Evolutionary conservation across 2,888 invertebrate genomes (phyloP), one percentile per base, ranked within the genome.

Genomic region (Sialis lutaria): DNA sequence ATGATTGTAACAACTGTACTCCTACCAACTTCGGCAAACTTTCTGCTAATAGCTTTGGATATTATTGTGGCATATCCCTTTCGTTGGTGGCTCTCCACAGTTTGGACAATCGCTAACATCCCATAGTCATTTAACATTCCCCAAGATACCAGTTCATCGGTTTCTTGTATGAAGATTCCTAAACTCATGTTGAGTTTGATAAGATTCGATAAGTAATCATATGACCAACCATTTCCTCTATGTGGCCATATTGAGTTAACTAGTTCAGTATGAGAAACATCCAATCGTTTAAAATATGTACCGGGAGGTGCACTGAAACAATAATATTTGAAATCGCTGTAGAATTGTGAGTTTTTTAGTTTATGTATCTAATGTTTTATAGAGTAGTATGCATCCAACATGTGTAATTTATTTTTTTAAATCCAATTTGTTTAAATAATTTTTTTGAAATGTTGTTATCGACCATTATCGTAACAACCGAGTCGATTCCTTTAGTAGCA

Each of bases 61-160:
- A 59, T 54, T 12, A 55, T 42, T 53, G 52, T 53, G 6, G 54
- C 60, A 45, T 57, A 58, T 34, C 60, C 59, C 48, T 52, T 57
- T 33, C 55, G 48, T 47, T 47, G 53, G 42, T 58, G 50, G 6
- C 52, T 47, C 1, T 55, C 53, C 6, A 52, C 45, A 5, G 60
- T 60, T 48, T 60, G 58, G 6, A 57, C 50, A 6, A 56, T 52
- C 35, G 53, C 53, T 13, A 60, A 37, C n/a, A 52, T 54, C 35
- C 54, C 50, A 46, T 53, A 56, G 22, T 58, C 55, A 37, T 53
- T 54, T 37, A 54, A 52, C n/a, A 58, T 22, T 12, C 46, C 50
- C 59, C 60, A 60, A 12, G 59, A 54, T n/a, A 58, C 50, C 31
- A 60, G 47, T 42, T 49, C 44, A 31, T 55, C 10, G 39, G 52